Conservation (phyloP, 2,797 vertebrate species). For the Furcifer pardalis region DNA sequence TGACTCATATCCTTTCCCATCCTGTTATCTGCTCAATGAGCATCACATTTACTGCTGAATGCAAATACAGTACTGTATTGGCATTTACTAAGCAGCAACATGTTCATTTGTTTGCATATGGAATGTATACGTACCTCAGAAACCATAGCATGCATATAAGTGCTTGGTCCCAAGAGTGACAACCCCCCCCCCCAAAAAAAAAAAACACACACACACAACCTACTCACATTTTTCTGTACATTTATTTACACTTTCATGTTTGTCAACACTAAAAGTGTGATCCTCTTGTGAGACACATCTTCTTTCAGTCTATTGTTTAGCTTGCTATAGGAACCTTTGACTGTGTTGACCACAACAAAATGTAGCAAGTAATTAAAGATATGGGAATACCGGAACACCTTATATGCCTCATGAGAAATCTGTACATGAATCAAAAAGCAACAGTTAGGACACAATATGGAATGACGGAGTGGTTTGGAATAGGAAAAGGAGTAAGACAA, state of each 20-base stretch:
- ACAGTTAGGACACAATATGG: no score
- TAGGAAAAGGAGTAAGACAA: no score
- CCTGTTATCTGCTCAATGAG: neutral
- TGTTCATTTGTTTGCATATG: neutral
- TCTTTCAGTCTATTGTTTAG: neutral
- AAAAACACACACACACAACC: no score
- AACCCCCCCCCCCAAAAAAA: neutral
- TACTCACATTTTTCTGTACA: neutral
- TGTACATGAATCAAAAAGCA: no score
- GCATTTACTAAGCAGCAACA: neutral
- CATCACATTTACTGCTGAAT: neutral
- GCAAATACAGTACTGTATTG: slow-evolving; percentile 10
- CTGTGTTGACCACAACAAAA: no score
- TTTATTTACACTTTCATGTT: neutral
- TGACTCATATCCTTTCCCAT: slow-evolving; percentile 19
- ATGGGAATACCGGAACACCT: no score
- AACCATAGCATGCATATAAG: neutral
- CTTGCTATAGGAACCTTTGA: neutral
- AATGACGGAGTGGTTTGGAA: no score
- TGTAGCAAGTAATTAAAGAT: no score
- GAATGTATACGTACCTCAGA: neutral
- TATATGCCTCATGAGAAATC: no score
- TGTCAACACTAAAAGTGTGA: neutral
- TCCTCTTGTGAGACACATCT: neutral
- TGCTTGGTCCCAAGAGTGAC: neutral